Base-by-base conservation (phyloP, 2,888 invertebrate genomes). In the Mechanitis mazaeus region DNA sequence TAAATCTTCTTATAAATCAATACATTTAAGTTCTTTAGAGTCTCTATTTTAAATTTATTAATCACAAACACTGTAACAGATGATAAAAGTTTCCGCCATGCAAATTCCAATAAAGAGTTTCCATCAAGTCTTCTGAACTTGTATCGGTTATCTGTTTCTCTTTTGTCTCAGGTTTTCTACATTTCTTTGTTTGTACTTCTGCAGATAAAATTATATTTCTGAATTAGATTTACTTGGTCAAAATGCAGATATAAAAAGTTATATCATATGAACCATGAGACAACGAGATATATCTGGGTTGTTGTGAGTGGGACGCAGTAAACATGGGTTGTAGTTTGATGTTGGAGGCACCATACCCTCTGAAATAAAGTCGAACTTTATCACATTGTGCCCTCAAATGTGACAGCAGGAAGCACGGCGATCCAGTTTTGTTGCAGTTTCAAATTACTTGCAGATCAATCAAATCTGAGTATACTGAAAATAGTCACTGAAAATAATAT, bases 41-140 rank as follows among this genome's bases (percentile, higher is more conserved):
- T 67, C 70, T 67, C 69, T 67, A 68, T 72, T 69, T 73, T 67
- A 74, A 71, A 74, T 78, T 78, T 62, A 68, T 66, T 74, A 66
- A 75, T 83, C 79, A 83, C 80, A 71, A 71, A 74, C 77, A 86
- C 79, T 85, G 82, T 71, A 82, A 75, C 81, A 91, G 88, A 76
- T 93, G 92, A 83, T 92, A 93, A 68, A 90, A 80, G 75, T 89
- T 87, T 78, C 92, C 93, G 73, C 93, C 93, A 75, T 94, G 93
- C 71, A 92, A 93, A 81, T 92, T 91, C 84, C 91, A 89, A 79
- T 93, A 90, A 73, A 93, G 85, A 72, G 87, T 88, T 79, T 93
- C 93, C 81, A 85, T 70, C 69, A 83, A 75, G 73, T 88, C 87
- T 81, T 89, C 91, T 72, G 82, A 77, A 70, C 76, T 89, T 84